phyloP scores from a whole-genome alignment of 2,797 vertebrate species.

The Sebastes diploproa region DNA sequence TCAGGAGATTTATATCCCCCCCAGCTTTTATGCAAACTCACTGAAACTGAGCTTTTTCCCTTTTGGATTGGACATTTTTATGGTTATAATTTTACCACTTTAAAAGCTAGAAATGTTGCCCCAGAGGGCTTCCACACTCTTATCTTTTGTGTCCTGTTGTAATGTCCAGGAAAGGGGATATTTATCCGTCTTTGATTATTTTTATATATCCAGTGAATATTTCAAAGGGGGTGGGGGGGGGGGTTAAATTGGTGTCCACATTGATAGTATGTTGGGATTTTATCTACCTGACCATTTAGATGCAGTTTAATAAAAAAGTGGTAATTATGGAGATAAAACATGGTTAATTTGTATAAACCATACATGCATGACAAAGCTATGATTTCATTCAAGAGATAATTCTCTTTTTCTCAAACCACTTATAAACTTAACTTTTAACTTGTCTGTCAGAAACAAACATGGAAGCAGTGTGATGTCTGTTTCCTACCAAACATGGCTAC shows the following conservation, averaged over 20 bases:
- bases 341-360: too few relatives aligned
- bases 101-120: constrained; percentile 88
- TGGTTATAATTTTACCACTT: constrained; percentile 92
- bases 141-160: constrained; percentile 80
- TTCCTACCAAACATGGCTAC: background rate
- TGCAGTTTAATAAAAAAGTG: too few relatives aligned
- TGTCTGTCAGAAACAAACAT: background rate
- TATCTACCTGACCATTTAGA: constrained; percentile 16
- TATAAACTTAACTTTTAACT: too few relatives aligned
- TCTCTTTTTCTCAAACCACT: too few relatives aligned
- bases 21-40: constrained; percentile 95
- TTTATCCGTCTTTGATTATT: constrained; percentile 76
- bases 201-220: constrained; percentile 76
- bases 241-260: constrained; percentile 40
- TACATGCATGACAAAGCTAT: too few relatives aligned
- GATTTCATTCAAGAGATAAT: too few relatives aligned
- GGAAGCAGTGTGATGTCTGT: background rate
- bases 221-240: background rate
- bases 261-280: constrained; percentile 46
- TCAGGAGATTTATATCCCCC: constrained; percentile 87
- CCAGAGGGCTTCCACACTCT: constrained; percentile 83
- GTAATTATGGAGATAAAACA: too few relatives aligned
- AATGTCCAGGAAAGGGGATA: constrained; percentile 86
- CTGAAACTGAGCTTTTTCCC: constrained; percentile 88
- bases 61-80: constrained; percentile 92